Percentiles rank a stretch among this genome's conserved stretches.
Conservation (phyloP, 1,140 invertebrate genomes). For the Drosophila oshimai region DNA sequence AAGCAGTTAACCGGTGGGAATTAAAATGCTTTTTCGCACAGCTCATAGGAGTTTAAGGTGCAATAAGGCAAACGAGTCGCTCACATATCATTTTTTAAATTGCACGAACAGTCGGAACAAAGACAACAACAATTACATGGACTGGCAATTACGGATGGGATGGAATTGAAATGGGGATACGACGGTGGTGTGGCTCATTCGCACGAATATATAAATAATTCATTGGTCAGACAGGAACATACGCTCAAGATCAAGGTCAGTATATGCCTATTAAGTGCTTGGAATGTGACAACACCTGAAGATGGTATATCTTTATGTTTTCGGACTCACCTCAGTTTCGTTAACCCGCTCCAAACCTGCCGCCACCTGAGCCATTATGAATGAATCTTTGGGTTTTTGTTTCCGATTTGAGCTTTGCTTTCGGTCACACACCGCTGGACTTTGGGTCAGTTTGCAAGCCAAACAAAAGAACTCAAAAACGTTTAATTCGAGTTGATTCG, state of each 20-base stretch:
- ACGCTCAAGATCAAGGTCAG: conserved; percentile 42
- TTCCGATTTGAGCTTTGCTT: conserved; percentile 15
- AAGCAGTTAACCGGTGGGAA: conserved; percentile 24
- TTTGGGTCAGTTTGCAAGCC: background rate
- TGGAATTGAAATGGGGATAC: conserved; percentile 13
- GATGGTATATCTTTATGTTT: conserved; percentile 19
- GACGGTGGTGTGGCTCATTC: background rate
- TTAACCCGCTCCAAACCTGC: conserved; percentile 27
- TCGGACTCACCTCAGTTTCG: conserved; percentile 41
- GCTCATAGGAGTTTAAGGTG: conserved; percentile 26
- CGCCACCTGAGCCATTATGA: conserved; percentile 36
- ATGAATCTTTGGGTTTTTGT: conserved; percentile 3
- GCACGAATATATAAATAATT: conserved; percentile 33
- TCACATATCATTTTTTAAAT: conserved; percentile 13
- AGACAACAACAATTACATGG: conserved; percentile 27
- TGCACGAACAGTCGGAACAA: conserved; percentile 34
- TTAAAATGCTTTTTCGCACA: conserved; percentile 35
- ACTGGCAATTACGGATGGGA: conserved; percentile 15
- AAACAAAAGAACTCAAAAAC: conserved; percentile 24
- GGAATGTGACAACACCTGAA: background rate
- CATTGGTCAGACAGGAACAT: conserved; percentile 11
- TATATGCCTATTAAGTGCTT: background rate
- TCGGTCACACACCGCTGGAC: conserved; percentile 37
- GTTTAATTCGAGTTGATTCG: background rate
- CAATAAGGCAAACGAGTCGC: conserved; percentile 20